Conservation (phyloP, 2,113 vertebrate species). For the Tapirus terrestris region DNA sequence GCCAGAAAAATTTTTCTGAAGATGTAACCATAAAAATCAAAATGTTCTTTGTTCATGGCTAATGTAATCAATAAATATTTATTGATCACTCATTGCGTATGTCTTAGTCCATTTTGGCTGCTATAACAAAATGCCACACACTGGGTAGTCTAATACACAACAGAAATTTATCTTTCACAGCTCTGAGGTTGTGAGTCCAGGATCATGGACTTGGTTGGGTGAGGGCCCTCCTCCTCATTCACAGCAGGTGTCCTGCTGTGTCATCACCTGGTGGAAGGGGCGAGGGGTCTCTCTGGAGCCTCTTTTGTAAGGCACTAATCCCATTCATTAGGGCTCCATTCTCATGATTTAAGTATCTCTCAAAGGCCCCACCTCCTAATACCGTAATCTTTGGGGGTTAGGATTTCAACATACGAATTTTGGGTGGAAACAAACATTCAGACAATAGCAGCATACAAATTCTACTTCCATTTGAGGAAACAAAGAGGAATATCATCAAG, state of each 20-base stretch:
- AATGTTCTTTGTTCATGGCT: background rate
- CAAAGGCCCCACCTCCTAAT: background rate
- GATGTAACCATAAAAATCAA: background rate
- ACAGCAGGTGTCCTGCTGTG: background rate
- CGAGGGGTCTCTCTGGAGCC: background rate
- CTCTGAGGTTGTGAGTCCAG: background rate
- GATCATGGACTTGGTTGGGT: background rate
- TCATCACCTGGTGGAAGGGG: background rate
- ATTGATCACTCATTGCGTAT: background rate
- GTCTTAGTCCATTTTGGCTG: background rate
- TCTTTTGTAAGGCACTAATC: background rate
- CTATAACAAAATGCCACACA: background rate
- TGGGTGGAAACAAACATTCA: background rate
- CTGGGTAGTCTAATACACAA: background rate
- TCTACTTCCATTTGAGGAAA: background rate
- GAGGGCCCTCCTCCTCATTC: background rate
- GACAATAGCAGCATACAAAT: background rate
- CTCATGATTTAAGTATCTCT: background rate
- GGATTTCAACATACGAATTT: background rate
- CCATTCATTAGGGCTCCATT: background rate
- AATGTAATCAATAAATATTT: background rate
- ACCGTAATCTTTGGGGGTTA: background rate
- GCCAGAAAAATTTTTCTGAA: background rate
- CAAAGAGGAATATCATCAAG: background rate
- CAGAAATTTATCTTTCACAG: background rate